These are phyloP conservation scores for Helogale parvula DNA, from an alignment of 2,113 vertebrate species.

Conservation along the genomic window DNA sequence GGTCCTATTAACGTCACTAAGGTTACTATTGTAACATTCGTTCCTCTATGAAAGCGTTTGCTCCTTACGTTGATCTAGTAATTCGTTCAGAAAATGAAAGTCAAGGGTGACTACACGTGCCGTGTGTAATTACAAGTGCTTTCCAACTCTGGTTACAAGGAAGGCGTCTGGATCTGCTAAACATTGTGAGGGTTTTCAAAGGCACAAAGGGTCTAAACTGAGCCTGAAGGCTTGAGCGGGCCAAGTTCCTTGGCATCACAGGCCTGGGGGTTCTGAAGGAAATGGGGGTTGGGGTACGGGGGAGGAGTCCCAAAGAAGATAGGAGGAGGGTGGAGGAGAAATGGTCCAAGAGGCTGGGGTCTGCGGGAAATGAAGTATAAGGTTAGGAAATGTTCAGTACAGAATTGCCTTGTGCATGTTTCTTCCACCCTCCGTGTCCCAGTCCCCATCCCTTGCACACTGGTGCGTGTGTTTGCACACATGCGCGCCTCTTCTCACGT, in stretches of 20 bases:
- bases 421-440: accelerated
- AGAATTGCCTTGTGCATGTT: too few relatives aligned
- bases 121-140: background rate
- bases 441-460: accelerated
- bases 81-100: background rate
- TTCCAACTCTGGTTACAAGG: background rate
- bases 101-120: background rate
- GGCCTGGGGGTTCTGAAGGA: background rate
- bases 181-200: constrained; percentile 30
- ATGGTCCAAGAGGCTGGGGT: accelerated
- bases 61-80: background rate
- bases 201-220: background rate
- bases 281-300: background rate
- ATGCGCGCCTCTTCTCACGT: background rate
- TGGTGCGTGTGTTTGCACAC: too few relatives aligned
- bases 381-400: accelerated
- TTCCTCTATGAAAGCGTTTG: background rate
- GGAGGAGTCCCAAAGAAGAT: background rate
- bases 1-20: background rate
- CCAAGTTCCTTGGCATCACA: too few relatives aligned
- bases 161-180: background rate
- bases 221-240: background rate
- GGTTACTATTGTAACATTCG: background rate
- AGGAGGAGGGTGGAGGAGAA: background rate
- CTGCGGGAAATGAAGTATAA: accelerated